These are phyloP conservation scores for Timema podura DNA, from an alignment of 2,888 invertebrate species.

Conservation along the genomic window DNA sequence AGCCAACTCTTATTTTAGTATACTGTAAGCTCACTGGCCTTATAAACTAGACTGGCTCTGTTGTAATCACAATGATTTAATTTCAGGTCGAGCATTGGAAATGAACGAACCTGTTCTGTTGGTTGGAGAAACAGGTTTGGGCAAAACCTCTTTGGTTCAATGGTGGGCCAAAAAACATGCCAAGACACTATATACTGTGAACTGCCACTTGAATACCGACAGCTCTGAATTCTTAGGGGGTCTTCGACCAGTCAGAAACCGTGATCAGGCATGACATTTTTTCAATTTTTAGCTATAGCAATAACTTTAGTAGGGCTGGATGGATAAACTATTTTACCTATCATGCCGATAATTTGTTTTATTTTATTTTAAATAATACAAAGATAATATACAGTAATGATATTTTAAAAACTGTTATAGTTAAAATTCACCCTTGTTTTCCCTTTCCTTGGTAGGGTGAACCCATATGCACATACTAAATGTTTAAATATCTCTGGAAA, in stretches of 20 bases:
- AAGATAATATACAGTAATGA: too few relatives aligned
- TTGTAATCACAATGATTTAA: constrained; percentile 1
- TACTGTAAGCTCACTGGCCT: too few relatives aligned
- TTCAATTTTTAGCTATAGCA: neutral
- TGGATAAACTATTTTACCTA: too few relatives aligned
- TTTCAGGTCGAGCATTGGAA: constrained; percentile 61
- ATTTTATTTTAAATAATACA: too few relatives aligned
- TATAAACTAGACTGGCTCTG: too few relatives aligned
- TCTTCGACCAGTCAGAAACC: constrained; percentile 73
- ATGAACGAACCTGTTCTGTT: constrained; percentile 85
- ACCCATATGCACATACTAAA: too few relatives aligned
- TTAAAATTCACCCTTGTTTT: too few relatives aligned
- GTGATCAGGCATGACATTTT: constrained; percentile 1
- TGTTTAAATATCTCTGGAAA: too few relatives aligned
- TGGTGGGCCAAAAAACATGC: constrained; percentile 67
- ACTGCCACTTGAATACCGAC: constrained; percentile 99
- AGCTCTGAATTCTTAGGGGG: constrained; percentile 97
- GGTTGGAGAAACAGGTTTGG: constrained; percentile 97
- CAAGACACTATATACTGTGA: constrained; percentile 72
- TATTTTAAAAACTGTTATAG: too few relatives aligned
- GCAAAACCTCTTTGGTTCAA: constrained; percentile 95
- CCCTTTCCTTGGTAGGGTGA: too few relatives aligned
- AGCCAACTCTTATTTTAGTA: too few relatives aligned
- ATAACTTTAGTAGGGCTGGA: neutral
- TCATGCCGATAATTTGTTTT: too few relatives aligned